Percentiles rank a stretch among this genome's conserved stretches.
Evolutionary conservation across 2,113 vertebrate genomes (phyloP).

Genomic region (Martes martes): DNA sequence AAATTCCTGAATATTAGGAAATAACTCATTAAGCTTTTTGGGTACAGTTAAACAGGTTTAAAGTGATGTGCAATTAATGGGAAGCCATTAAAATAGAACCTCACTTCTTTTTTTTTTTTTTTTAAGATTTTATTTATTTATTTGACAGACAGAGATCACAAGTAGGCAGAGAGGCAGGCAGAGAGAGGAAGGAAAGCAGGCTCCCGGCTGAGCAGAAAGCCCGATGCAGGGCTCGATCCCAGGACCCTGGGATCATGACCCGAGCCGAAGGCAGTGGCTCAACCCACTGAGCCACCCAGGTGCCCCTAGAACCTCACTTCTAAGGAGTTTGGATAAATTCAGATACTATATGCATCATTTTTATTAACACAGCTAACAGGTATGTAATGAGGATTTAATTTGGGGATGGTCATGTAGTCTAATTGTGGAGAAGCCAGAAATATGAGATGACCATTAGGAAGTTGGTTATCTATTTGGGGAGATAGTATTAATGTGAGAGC

Average conservation of each 20-base stretch:
- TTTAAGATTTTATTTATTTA: no score
- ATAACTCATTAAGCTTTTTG: background rate
- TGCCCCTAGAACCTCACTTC: background rate
- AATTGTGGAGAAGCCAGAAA: background rate
- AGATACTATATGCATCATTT: background rate
- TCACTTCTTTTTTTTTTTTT: background rate
- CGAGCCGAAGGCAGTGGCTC: no score
- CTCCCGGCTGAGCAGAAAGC: no score
- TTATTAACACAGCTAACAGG: background rate
- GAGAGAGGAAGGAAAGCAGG: no score
- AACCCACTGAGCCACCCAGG: no score
- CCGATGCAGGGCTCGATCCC: no score
- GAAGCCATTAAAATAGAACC: background rate
- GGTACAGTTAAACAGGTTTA: background rate
- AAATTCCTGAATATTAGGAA: background rate
- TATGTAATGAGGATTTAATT: background rate
- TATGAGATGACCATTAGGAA: background rate
- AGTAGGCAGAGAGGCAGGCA: no score
- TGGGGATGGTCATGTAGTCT: background rate
- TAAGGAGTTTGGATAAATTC: background rate
- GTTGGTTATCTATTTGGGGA: background rate
- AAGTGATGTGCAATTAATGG: background rate
- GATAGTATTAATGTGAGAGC: background rate
- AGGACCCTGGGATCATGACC: no score
- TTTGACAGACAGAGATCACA: no score